Evolutionary conservation across 2,113 vertebrate species (phyloP).

Genomic region (Ochotona curzoniae): DNA sequence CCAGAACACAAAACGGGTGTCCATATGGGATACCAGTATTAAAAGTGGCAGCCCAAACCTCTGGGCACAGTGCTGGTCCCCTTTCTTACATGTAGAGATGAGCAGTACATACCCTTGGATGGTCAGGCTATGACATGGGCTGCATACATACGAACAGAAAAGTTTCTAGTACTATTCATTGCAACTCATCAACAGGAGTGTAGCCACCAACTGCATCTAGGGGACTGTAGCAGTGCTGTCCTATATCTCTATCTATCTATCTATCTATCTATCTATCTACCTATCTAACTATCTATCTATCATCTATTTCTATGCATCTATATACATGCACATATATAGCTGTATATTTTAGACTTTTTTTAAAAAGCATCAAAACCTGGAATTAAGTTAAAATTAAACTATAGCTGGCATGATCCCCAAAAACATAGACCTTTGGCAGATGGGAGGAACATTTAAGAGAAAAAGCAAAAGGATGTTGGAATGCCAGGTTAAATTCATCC

Average conservation of each 20-base stretch:
- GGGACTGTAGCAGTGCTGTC: neutral
- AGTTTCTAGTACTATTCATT: neutral
- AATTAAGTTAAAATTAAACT: neutral
- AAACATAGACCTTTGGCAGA: neutral
- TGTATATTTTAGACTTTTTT: too few relatives aligned
- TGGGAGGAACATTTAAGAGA: neutral
- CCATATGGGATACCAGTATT: too few relatives aligned
- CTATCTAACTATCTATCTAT: too few relatives aligned
- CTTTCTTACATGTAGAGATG: neutral
- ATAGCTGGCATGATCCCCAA: neutral
- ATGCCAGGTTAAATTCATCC: neutral
- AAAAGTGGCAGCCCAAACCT: too few relatives aligned
- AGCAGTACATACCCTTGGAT: neutral
- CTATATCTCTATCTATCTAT: neutral
- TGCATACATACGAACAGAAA: too few relatives aligned
- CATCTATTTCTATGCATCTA: too few relatives aligned
- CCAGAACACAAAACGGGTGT: too few relatives aligned
- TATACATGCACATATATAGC: too few relatives aligned
- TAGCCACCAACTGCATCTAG: neutral
- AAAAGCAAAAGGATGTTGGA: conserved; percentile 7
- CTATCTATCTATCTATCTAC: too few relatives aligned
- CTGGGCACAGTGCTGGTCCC: too few relatives aligned
- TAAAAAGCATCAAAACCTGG: neutral
- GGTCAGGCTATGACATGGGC: too few relatives aligned
- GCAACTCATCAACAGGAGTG: neutral